Evolutionary conservation across 2,888 invertebrate genomes (phyloP).

Genomic region (Gnatocerus cornutus): DNA sequence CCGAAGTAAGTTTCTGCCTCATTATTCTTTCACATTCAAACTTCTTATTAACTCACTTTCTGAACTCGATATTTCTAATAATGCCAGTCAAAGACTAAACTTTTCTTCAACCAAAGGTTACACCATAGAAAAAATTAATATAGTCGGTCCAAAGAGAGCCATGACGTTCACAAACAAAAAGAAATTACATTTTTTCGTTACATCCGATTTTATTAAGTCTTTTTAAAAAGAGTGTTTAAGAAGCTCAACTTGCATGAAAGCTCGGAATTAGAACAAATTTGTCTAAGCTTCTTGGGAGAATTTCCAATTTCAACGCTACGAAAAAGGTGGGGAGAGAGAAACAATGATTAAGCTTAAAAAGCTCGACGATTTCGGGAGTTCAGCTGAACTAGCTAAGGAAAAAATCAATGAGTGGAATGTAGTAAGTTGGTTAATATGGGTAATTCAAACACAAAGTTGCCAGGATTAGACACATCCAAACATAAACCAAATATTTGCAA

Average conservation of each 20-base stretch:
- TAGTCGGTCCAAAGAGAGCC: not conserved
- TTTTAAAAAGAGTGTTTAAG: not conserved
- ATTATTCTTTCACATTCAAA: constrained; percentile 1
- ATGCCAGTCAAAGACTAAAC: not conserved
- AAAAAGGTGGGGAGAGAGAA: not conserved
- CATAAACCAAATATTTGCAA: too few relatives aligned
- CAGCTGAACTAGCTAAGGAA: too few relatives aligned
- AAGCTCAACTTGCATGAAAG: not conserved
- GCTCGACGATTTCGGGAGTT: not conserved
- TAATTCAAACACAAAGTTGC: too few relatives aligned
- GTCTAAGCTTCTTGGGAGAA: constrained; percentile 2
- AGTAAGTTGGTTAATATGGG: too few relatives aligned
- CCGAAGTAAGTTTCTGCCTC: not conserved
- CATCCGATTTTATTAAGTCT: not conserved
- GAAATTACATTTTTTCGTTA: not conserved
- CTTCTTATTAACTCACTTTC: not conserved
- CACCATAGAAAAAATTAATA: not conserved
- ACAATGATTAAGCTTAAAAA: not conserved
- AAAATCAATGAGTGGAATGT: too few relatives aligned
- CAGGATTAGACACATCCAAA: too few relatives aligned
- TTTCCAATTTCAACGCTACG: not conserved
- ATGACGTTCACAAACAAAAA: not conserved
- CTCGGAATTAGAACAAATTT: constrained; percentile 1
- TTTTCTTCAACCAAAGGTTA: not conserved
- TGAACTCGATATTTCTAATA: constrained; percentile 2